A percentile compares a stretch with the other conserved stretches of the same genome.
Evolutionary conservation across 37 sponge, comb jelly and placozoan genomes (phyloP).

Genomic region (Ephydatia muelleri): DNA sequence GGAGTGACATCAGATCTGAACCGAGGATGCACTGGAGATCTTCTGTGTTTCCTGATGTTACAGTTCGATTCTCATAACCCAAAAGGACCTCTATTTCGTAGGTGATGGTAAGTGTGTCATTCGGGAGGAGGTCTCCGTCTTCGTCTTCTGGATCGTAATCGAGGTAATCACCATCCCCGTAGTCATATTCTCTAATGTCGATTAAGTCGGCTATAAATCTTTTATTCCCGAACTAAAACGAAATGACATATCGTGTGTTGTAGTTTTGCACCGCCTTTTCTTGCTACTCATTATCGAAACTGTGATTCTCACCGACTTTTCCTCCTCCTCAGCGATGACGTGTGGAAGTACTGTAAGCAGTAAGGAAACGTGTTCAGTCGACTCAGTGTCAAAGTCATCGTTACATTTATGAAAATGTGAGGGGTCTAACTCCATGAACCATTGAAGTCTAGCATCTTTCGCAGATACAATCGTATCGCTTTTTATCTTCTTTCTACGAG

Average conservation of each 20-base stretch:
- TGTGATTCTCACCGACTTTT: not conserved
- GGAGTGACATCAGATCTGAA: constrained; percentile 42
- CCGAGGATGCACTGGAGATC: constrained; percentile 27
- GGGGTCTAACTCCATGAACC: not conserved
- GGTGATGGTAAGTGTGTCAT: not conserved
- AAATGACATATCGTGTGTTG: not conserved
- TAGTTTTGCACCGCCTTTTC: not conserved
- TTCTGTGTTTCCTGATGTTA: not conserved
- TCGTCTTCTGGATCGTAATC: not conserved
- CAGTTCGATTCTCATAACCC: not conserved
- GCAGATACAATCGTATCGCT: not conserved
- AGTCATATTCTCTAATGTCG: not conserved
- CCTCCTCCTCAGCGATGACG: not conserved
- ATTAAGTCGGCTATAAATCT: not conserved
- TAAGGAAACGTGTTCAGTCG: not conserved
- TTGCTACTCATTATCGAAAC: not conserved
- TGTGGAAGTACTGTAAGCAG: not conserved
- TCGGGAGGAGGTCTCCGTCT: not conserved
- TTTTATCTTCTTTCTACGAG: not conserved
- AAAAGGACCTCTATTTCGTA: not conserved
- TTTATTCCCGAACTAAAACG: not conserved
- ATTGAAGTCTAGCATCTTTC: not conserved
- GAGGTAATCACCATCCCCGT: not conserved
- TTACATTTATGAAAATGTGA: not conserved
- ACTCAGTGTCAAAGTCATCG: not conserved